phyloP scores from a whole-genome alignment of 2,797 vertebrate species.

The Pempheris klunzingeri region DNA sequence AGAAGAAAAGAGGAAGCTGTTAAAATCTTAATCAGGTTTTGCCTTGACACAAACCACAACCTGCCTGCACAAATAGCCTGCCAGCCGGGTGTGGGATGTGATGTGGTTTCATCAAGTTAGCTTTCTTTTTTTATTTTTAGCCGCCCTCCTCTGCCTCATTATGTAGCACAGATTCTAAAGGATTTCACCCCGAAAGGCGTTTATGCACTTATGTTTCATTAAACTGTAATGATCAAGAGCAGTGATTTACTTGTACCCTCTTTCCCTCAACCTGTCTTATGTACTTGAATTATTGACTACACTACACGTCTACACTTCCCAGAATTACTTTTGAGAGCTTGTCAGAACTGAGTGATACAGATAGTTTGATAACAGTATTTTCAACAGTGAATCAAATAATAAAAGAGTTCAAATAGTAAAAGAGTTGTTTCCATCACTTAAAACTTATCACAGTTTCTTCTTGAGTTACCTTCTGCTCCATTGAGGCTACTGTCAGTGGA shows the following conservation, averaged over 20 bases:
- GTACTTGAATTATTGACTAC: constrained; percentile 56
- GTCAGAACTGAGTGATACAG: constrained; percentile 22
- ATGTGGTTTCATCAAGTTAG: constrained; percentile 11
- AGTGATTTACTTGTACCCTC: constrained; percentile 28
- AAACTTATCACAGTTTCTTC: background rate
- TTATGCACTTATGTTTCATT: constrained; percentile 37
- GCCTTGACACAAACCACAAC: constrained; percentile 41
- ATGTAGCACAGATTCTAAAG: constrained; percentile 2
- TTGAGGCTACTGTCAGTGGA: constrained; percentile 21
- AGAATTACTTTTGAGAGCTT: constrained; percentile 38
- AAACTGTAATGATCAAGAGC: constrained; percentile 41
- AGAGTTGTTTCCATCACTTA: constrained; percentile 27
- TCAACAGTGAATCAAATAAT: constrained; percentile 8
- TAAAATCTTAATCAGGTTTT: constrained; percentile 44
- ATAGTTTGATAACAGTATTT: constrained; percentile 32
- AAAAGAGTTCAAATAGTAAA: constrained; percentile 17
- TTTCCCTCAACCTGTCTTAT: constrained; percentile 19
- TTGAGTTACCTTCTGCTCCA: background rate
- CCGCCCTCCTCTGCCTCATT: constrained; percentile 17
- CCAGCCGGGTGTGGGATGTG: constrained; percentile 14
- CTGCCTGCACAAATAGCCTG: constrained; percentile 3
- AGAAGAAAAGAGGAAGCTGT: constrained; percentile 22
- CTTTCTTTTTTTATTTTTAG: constrained; percentile 20
- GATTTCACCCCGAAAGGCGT: constrained; percentile 14
- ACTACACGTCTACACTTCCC: constrained; percentile 31